Base-by-base conservation (phyloP, 2,113 vertebrate genomes). In the Equus przewalskii region DNA sequence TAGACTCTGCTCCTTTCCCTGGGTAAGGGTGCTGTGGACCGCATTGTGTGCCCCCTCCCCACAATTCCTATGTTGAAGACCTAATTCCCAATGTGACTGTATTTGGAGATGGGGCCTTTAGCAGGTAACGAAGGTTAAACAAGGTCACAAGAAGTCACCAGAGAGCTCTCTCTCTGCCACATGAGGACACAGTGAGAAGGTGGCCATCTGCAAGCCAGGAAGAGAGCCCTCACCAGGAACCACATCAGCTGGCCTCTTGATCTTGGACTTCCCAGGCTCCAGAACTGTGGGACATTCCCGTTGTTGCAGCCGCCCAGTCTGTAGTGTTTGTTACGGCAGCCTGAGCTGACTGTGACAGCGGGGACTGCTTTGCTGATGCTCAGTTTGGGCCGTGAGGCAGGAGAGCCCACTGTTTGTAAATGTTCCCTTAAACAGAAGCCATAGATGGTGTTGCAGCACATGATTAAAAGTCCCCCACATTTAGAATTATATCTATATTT, bases 371-470 rank as follows among this genome's bases (percentile, higher is more conserved):
- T 89, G 79, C 54, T 95, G 60, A 85, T 44, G 46, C 4, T 60
- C 56, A 70, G 22, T 65, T 44, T 76, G 85, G 49, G 54, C 44
- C 22, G 15, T 5, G 64, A 33, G 30, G 64, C 26, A 91, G 70
- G 80, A 93, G 1, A 90, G 51, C 33, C 41, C 33, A 56, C 30
- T 26, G 51, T n/a, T 72, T 49, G 10, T 54, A 95, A 82, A 90
- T 44, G 78, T 75, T 79, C 75, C 24, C 94, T 91, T n/a, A 83
- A 54, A 88, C 49, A 96, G 80, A 97, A 93, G 58, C 24, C 41
- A 65, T 0, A 80, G 14, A 87, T 41, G 11, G 14, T 65, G 6
- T 8, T 76, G 36, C 2, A 91, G 84, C 33, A 75, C 7, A 73
- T 36, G 26, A 70, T 41, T 76, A 28, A 54, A 86, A 87, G 19